A percentile compares a stretch with the other conserved stretches of the same genome.
Evolutionary conservation across 2,797 vertebrate species (phyloP).

Genomic region (Rhadinocentrus ornatus): DNA sequence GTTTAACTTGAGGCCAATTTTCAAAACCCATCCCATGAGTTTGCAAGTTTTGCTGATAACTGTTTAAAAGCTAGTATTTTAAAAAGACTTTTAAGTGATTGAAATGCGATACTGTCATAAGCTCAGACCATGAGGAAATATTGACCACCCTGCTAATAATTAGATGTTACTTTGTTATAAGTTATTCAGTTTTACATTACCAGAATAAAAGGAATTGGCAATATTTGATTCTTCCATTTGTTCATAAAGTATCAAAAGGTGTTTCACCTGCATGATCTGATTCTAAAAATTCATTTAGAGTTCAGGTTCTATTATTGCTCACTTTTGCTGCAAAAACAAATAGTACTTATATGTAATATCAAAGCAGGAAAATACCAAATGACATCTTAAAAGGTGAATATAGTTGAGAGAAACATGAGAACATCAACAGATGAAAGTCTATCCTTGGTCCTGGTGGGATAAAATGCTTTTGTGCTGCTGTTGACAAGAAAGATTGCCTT

Average conservation of each 20-base stretch:
- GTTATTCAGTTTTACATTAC: neutral
- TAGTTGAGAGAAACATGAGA: neutral
- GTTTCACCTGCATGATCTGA: neutral
- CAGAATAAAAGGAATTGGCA: neutral
- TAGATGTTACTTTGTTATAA: neutral
- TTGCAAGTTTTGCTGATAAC: slow-evolving; percentile 5
- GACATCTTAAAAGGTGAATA: neutral
- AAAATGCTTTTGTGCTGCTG: slow-evolving; percentile 1
- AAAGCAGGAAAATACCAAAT: slow-evolving; percentile 1
- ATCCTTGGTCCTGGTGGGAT: neutral
- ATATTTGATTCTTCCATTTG: neutral
- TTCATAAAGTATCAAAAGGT: neutral
- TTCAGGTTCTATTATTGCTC: neutral
- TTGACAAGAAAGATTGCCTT: slow-evolving; percentile 17
- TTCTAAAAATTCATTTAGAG: neutral
- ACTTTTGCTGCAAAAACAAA: neutral
- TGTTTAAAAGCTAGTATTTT: slow-evolving; percentile 1
- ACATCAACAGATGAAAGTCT: neutral
- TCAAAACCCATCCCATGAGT: slow-evolving; percentile 28
- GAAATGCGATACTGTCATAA: neutral
- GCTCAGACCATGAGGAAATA: neutral
- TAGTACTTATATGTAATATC: neutral
- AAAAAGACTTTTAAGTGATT: no score
- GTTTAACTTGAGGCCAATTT: slow-evolving; percentile 39
- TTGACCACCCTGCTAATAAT: neutral